Base-by-base conservation (phyloP, 30 jellyfish, hydroid and myxozoan species). In the Cassiopea andromeda region DNA sequence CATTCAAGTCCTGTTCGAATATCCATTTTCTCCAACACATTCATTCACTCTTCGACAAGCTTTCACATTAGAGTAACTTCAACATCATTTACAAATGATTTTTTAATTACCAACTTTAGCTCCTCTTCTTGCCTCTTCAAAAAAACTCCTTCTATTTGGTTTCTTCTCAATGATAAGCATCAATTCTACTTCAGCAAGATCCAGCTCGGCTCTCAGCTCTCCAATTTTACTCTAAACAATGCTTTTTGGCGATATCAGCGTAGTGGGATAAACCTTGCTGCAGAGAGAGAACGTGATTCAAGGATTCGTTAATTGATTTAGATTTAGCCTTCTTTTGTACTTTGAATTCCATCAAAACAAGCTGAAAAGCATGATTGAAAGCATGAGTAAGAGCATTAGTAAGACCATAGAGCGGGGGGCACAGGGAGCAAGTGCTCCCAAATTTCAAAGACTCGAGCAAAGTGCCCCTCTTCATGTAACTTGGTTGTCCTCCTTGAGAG, bases 311-410 rank as follows among this genome's bases (percentile, higher is more conserved):
- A 14, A 73, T 48, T 81, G n/a, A n/a, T n/a, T n/a, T n/a, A n/a
- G 90, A 82, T 14, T 46, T 38, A 82, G 60, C 19, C 47, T 61
- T 89, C 46, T 50, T 58, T 27, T 74, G 60, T 1, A 74, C 75
- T 50, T 80, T 70, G 89, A 81, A 72, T 17, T 76, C 90, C 71
- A 45, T 27, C 48, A 80, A 58, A 18, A 92, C 96, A 59, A 89
- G 71, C 96, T 89, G 88, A 64, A 47, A 45, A 57, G 19, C 17
- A 85, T 7, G 13, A 78, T 19, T 18, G 64, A n/a, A 57, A 79
- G 60, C 49, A 9, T 6, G 7, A n/a, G n/a, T n/a, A n/a, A n/a
- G n/a, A n/a, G n/a, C n/a, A n/a, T n/a, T n/a, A n/a, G n/a, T n/a
- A n/a, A n/a, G n/a, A n/a, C n/a, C n/a, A n/a, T n/a, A n/a, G n/a